Base-by-base conservation (phyloP, 2,113 vertebrate species). In the Colaptes auratus region DNA sequence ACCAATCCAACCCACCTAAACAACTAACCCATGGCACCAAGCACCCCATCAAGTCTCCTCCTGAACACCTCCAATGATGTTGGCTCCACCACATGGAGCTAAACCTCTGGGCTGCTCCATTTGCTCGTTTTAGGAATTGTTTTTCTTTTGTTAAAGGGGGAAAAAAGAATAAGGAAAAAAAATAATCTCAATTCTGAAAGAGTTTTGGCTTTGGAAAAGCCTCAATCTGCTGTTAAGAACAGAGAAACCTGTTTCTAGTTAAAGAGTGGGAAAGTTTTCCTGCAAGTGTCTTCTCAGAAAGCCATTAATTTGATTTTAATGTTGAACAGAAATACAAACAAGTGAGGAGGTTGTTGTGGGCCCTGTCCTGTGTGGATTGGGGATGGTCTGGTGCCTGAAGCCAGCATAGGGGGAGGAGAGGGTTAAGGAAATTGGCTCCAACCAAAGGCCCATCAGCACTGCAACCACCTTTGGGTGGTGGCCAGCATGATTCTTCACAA, bases 181-280 rank as follows among this genome's bases (percentile, higher is more conserved):
- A 52, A 16, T 7, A 56, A 56, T 19, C 58, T 69, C 8, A 12
- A n/a, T 50, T 76, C 77, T 76, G 25, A 60, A 79, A 53, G 23
- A 35, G 15, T 79, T 80, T 46, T 63, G 59, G 21, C 50, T 76
- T 87, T 73, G 55, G 24, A 60, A 59, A 84, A 67, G 28, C 24
- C 0, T 0, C 28, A 60, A 31, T 46, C 48, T 60, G 16, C 15
- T 55, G 35, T 16, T 36, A 14, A 61, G 61, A 24, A 6, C 7
- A 39, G 59, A 63, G 81, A 72, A 75, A 69, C 4, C 66, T 82
- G 87, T 55, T 96, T 72, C 71, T 17, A 31, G n/a, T 82, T 94
- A 80, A 44, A 65, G 91, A 87, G 59, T n/a, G 75, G 69, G 82
- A 80, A 94, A 20, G 55, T 82, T 91, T 87, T 79, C 59, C 78